phyloP scores from a whole-genome alignment of 2,113 vertebrate species.

The Dromiciops gliroides region DNA sequence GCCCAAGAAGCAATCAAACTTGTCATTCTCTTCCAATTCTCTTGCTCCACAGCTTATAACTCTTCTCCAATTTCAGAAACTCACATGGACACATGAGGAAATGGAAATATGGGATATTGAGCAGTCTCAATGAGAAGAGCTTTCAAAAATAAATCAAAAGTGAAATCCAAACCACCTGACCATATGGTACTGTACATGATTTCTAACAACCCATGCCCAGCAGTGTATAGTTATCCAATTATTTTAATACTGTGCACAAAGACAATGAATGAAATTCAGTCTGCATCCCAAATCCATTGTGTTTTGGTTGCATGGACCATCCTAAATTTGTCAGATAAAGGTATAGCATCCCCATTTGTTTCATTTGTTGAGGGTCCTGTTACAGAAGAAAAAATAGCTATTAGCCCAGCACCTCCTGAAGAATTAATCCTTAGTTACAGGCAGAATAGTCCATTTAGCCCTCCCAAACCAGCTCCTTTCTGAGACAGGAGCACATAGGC shows the following conservation, averaged over 20 bases:
- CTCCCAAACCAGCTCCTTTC: not conserved
- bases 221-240: rapidly evolving
- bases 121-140: not conserved
- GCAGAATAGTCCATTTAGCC: not conserved
- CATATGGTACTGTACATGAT: not conserved
- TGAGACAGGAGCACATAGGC: not conserved
- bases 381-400: not conserved
- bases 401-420: not conserved
- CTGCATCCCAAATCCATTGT: not conserved
- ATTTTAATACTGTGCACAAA: not conserved
- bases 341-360: not conserved
- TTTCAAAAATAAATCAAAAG: not conserved
- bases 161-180: rapidly evolving
- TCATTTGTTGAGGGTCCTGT: not conserved
- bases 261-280: not conserved
- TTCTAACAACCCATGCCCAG: not conserved
- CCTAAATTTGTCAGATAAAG: not conserved
- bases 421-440: too few relatives aligned
- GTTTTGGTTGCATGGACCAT: rapidly evolving
- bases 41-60: not conserved
- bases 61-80: not conserved
- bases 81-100: not conserved
- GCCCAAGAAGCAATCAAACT: not conserved
- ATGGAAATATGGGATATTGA: not conserved
- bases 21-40: not conserved